Evolutionary conservation across 2,113 vertebrate species (phyloP).

Genomic region (Corythoichthys haematopterus): DNA sequence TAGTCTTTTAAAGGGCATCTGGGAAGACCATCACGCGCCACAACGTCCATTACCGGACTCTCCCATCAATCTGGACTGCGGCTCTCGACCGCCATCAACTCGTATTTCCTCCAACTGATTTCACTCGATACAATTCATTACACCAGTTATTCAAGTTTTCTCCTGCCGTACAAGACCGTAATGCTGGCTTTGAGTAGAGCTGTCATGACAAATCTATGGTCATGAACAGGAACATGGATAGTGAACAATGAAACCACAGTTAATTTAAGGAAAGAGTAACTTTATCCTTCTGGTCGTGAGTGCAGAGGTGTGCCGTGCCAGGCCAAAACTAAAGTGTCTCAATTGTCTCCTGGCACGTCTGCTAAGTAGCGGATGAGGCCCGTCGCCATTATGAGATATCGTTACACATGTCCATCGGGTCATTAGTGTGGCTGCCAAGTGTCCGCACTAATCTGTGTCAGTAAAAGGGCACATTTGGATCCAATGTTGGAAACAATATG

Average conservation of each 20-base stretch:
- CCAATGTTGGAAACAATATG: conserved; percentile 25
- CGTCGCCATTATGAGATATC: conserved; percentile 52
- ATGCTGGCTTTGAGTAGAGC: conserved; percentile 26
- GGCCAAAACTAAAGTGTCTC: conserved; percentile 44
- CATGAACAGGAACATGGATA: conserved; percentile 37
- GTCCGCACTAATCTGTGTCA: conserved; percentile 47
- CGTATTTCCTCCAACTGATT: conserved; percentile 48
- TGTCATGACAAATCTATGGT: conserved; percentile 45
- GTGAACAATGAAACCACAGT: conserved; percentile 32
- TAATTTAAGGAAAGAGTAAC: conserved; percentile 47
- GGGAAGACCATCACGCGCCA: conserved; percentile 63
- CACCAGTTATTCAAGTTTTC: conserved; percentile 39
- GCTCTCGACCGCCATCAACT: conserved; percentile 45
- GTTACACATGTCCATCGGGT: conserved; percentile 45
- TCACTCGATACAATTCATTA: conserved; percentile 33
- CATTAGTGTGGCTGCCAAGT: conserved; percentile 46
- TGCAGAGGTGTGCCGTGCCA: conserved; percentile 28
- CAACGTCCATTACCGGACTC: conserved; percentile 49
- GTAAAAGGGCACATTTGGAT: conserved; percentile 32
- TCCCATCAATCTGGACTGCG: conserved; percentile 39
- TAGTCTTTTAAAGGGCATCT: conserved; percentile 68
- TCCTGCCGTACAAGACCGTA: conserved; percentile 28
- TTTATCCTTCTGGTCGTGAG: conserved; percentile 26
- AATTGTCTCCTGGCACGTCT: conserved; percentile 54
- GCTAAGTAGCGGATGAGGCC: conserved; percentile 41